Evolutionary conservation across 2,797 vertebrate genomes (phyloP), one percentile per base, ranked within the genome.

Genomic region (Poeciliopsis turneri): DNA sequence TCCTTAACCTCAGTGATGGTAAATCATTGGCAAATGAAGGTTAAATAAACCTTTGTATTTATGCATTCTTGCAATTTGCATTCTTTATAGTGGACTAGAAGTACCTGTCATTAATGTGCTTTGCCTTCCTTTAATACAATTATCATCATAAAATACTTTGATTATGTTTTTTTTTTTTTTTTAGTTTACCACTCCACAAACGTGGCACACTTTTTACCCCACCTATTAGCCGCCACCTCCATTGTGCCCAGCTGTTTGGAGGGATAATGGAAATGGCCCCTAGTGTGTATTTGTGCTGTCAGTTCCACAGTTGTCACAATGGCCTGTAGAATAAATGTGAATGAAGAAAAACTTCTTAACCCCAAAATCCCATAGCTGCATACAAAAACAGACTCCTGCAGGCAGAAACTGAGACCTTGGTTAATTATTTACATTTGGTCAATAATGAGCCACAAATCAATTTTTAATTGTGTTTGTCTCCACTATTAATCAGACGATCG

Each of bases 391-490:
- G 11, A 55, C 51, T 72, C 12, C 28, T 0, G 5, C 30, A 0
- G 30, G 47, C 74, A 59, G 25, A 78, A 76, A 25, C 11, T 47
- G 43, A 90, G 75, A 85, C 91, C 85, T 86, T 46, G 80, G 79
- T 92, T 90, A 86, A 93, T 94, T 92, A 93, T 92, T 92, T 81
- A 92, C 85, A 77, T 70, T 74, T 78, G 86, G 88, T 92, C 90
- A 92, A 93, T 91, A 83, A 89, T 87, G 84, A 88, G 84, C 87
- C 75, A 55, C 85, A 86, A 88, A 94, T 93, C 90, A 89, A 91
- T 92, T 88, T 90, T 92, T 90, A 90, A 92, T 92, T 92, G 92
- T 90, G 90, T 93, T 93, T 91, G 88, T 90, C 88, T 87, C 90
- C 84, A 78, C 85, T 91, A 88, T 88, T 92, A 89, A 93, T 92